These are phyloP conservation scores for Herminia tarsipennalis DNA, from an alignment of 2,888 invertebrate genomes.

Conservation along the genomic window DNA sequence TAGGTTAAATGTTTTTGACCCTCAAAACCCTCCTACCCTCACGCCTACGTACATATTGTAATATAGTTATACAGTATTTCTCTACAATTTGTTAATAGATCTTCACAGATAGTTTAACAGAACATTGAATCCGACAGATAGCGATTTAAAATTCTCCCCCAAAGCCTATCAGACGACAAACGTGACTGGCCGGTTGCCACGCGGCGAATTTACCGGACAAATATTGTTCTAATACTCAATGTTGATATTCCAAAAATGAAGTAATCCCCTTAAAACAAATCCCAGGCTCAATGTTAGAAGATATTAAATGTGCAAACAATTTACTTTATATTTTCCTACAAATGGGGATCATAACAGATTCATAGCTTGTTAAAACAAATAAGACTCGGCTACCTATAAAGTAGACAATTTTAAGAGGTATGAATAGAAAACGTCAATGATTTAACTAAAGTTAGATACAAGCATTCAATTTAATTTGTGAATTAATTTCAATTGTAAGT, in stretches of 20 bases:
- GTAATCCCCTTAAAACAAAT: constrained; percentile 4
- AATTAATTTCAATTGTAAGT: too few species aligned
- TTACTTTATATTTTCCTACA: neutral
- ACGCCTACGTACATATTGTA: too few species aligned
- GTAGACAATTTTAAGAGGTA: too few species aligned
- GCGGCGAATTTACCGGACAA: constrained; percentile 24
- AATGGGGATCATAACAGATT: neutral
- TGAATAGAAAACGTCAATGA: too few species aligned
- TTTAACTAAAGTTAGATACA: too few species aligned
- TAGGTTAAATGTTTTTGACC: too few species aligned
- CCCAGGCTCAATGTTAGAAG: neutral
- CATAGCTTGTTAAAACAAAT: too few species aligned
- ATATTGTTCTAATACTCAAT: constrained; percentile 21
- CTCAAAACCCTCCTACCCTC: too few species aligned
- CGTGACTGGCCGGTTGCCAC: constrained; percentile 35
- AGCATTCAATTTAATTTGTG: too few species aligned
- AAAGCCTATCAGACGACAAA: constrained; percentile 30
- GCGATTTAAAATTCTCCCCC: constrained; percentile 33
- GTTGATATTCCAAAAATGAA: constrained; percentile 18
- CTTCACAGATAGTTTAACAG: constrained; percentile 4
- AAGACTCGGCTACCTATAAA: too few species aligned
- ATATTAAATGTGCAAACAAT: constrained; percentile 1
- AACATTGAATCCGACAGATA: constrained; percentile 18
- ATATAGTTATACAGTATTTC: neutral
- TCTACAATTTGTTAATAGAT: neutral